A percentile compares a stretch with the other conserved stretches of the same genome.
These are phyloP conservation scores for Meghimatium bilineatum DNA, from an alignment of 2,888 invertebrate species.

Conservation along the genomic window DNA sequence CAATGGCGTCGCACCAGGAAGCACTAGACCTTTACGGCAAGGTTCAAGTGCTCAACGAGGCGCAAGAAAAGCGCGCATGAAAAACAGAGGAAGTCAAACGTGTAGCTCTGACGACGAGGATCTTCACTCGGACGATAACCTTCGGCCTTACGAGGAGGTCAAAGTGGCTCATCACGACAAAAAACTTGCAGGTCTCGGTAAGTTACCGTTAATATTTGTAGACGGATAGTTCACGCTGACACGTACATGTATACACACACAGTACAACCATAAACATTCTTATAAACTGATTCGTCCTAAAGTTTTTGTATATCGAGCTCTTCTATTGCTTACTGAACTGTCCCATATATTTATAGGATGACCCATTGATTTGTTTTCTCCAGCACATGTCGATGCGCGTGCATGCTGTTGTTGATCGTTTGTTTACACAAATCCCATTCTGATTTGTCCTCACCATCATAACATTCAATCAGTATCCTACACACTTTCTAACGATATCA, in stretches of 20 bases:
- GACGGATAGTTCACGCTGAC: neutral
- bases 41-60: constrained; percentile 50
- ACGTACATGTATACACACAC: neutral
- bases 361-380: no score
- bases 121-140: constrained; percentile 72
- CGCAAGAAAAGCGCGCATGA: constrained; percentile 56
- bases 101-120: constrained; percentile 70
- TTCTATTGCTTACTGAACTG: no score
- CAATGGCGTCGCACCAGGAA: constrained; percentile 29
- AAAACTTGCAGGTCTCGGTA: constrained; percentile 70
- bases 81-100: constrained; percentile 62
- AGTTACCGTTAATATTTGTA: constrained; percentile 46
- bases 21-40: constrained; percentile 33
- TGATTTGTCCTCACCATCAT: no score
- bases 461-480: no score
- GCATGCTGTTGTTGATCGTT: no score
- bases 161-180: constrained; percentile 72
- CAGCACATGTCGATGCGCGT: no score
- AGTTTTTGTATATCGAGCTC: no score
- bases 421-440: no score
- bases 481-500: no score
- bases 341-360: no score
- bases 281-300: no score
- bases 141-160: constrained; percentile 73
- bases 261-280: neutral